Conservation (phyloP, 1,140 invertebrate genomes). For the Aporrectodea caliginosa region DNA sequence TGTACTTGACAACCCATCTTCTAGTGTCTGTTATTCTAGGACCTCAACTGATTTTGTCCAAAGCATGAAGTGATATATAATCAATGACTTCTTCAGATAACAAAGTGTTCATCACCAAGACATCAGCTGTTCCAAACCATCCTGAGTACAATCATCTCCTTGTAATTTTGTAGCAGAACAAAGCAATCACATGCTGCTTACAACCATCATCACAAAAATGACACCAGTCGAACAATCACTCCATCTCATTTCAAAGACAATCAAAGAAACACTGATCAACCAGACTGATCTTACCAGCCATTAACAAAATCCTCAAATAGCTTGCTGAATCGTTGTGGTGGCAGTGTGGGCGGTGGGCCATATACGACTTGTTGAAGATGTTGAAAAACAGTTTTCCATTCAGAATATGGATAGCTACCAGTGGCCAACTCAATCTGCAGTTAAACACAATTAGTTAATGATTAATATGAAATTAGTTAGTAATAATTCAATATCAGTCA, state of each 20-base stretch:
- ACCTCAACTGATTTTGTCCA: no score
- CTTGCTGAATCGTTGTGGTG: not conserved
- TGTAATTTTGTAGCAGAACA: no score
- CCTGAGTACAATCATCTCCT: not conserved
- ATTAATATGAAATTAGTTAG: not conserved
- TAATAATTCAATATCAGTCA: no score
- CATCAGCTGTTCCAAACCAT: not conserved
- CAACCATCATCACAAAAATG: not conserved
- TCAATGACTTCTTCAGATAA: no score
- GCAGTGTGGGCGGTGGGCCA: constrained; percentile 13
- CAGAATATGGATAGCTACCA: constrained; percentile 5
- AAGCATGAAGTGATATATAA: no score
- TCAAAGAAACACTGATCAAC: not conserved
- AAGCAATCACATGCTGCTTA: not conserved
- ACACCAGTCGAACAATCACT: not conserved
- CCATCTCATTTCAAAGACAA: not conserved
- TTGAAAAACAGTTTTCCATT: not conserved
- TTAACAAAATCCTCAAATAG: constrained; percentile 23
- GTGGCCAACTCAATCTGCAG: constrained; percentile 13
- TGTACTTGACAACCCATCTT: no score
- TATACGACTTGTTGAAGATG: constrained; percentile 2
- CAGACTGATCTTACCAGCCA: constrained; percentile 6
- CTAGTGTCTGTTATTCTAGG: no score
- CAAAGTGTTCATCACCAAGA: not conserved
- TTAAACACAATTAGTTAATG: no score